Evolutionary conservation across 2,888 invertebrate genomes (phyloP), one percentile per base, ranked within the genome.

Genomic region (Drosophila koepferae): DNA sequence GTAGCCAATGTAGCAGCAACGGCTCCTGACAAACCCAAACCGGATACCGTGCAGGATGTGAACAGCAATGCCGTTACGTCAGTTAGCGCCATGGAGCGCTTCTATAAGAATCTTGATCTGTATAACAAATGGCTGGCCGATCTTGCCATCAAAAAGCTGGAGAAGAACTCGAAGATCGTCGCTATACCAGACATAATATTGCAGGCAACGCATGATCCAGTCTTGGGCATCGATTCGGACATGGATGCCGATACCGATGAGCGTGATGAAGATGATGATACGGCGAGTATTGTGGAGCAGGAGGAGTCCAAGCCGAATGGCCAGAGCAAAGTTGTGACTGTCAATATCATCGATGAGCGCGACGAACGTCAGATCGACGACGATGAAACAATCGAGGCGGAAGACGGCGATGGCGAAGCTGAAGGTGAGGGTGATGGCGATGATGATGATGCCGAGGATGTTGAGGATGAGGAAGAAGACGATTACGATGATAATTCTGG

Each of bases 81-180:
- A 8, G 20, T n/a, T 9, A 49, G 28, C 18, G 4, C 12, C 10
- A 71, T 78, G 77, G 34, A 58, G 6, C 70, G 63, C 7, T 77
- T 78, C 43, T 78, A 61, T 12, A 58, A 44, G 9, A 74, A 71
- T 9, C 66, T 78, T 9, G 65, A 78, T 54, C 12, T 46, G n/a
- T 78, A 63, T 9, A 55, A 67, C n/a, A 65, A 67, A 1, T 74
- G 74, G 74, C n/a, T 74, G 2, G 40, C 16, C 1, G 60, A 73
- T 0, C 74, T 53, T 9, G 28, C 49, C 20, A 10, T 48, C 9
- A 60, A 53, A 16, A 63, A 55, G n/a, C 12, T 36, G 14, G 51
- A 55, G 28, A n/a, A 49, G 3, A 41, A 49, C 43, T 44, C 43
- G 23, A 44, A 20, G 12, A 5, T 51, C 9, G 44, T 64, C 3